These are phyloP conservation scores for Latrodectus elegans DNA, from an alignment of 2,888 invertebrate species.

Conservation along the genomic window DNA sequence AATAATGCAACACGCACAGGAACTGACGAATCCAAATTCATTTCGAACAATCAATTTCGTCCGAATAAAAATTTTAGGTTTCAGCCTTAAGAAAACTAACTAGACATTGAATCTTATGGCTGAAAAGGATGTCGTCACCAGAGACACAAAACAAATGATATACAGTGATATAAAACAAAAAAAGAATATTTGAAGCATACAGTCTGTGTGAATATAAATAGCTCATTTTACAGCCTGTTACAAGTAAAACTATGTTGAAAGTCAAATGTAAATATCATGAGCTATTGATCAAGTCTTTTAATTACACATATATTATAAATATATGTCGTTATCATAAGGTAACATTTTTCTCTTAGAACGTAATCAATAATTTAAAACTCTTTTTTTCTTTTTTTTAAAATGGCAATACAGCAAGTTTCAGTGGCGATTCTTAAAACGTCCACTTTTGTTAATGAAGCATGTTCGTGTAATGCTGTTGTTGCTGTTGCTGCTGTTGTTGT, in stretches of 20 bases:
- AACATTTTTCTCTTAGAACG: background rate
- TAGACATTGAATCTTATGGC: too few relatives aligned
- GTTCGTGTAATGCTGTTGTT: conserved; percentile 60
- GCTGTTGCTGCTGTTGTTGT: conserved; percentile 42
- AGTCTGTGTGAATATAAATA: conserved; percentile 15
- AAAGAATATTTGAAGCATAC: conserved; percentile 14
- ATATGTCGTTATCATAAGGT: conserved; percentile 37
- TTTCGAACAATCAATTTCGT: too few relatives aligned
- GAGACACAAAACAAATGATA: conserved; percentile 15
- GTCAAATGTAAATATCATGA: conserved; percentile 53
- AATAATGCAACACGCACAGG: too few relatives aligned
- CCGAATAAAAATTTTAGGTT: too few relatives aligned
- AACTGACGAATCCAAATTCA: too few relatives aligned
- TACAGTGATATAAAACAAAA: conserved; percentile 1
- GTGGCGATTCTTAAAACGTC: conserved; percentile 33
- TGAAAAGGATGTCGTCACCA: conserved; percentile 47
- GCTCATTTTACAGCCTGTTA: conserved; percentile 39
- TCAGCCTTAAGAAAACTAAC: too few relatives aligned
- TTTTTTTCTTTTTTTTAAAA: conserved; percentile 28
- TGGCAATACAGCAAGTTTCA: conserved; percentile 46
- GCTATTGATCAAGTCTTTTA: conserved; percentile 39
- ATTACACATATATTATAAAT: conserved; percentile 64
- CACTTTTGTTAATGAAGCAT: conserved; percentile 65
- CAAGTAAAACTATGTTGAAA: conserved; percentile 13
- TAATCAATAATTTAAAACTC: background rate